A percentile compares a stretch with the other conserved stretches of the same genome.
Conservation (phyloP, 2,888 invertebrate genomes). For the Habroteleia sp. region DNA sequence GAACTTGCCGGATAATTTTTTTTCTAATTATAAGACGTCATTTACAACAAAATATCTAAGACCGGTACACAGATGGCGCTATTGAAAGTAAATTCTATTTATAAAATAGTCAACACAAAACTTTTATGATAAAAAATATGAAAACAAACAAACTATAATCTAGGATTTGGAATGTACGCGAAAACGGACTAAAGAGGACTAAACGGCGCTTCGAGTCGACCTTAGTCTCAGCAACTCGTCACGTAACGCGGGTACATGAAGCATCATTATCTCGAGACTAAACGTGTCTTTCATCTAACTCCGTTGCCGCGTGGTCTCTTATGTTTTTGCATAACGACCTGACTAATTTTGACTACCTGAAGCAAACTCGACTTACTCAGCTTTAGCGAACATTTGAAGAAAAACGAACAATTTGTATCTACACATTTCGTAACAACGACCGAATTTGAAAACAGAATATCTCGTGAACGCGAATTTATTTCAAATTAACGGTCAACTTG, state of each 20-base stretch:
- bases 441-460: neutral
- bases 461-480: too few relatives aligned
- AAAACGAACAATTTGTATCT: neutral
- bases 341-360: slow-evolving; percentile 32
- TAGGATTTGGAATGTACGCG: too few relatives aligned
- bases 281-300: slow-evolving; percentile 51
- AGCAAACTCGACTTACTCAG: slow-evolving; percentile 5
- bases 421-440: neutral
- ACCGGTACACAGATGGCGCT: too few relatives aligned
- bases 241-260: slow-evolving; percentile 40
- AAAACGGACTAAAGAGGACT: slow-evolving; percentile 11
- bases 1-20: too few relatives aligned
- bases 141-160: too few relatives aligned
- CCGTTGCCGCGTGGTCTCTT: slow-evolving; percentile 29
- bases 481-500: neutral
- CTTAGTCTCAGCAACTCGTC: slow-evolving; percentile 29
- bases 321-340: slow-evolving; percentile 44
- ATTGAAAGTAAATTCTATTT: too few relatives aligned
- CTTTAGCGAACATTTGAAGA: neutral
- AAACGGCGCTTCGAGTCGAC: slow-evolving; percentile 27
- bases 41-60: too few relatives aligned
- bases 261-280: slow-evolving; percentile 52
- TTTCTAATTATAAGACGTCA: too few relatives aligned
- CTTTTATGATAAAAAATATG: too few relatives aligned
- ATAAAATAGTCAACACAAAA: too few relatives aligned